Base-by-base conservation (phyloP, 1,140 invertebrate species). In the Drosophila micromelanica region DNA sequence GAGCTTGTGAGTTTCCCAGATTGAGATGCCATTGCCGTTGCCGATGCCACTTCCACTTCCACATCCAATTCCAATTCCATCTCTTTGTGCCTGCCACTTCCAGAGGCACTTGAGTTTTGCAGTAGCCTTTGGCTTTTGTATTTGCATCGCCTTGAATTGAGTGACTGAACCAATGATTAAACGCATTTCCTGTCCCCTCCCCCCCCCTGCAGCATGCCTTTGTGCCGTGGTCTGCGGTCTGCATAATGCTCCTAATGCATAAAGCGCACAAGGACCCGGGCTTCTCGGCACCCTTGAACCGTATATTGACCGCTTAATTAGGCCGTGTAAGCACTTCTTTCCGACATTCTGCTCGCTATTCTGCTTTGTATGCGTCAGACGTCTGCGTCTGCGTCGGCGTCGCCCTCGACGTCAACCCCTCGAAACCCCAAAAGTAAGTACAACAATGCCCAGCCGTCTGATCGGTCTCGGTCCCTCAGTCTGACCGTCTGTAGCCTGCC, bases 241-340 rank as follows among this genome's bases (percentile, higher is more conserved):
- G 63, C 55, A 68, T 73, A 65, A 69, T 74, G 62, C 63, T 73
- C 78, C 72, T 76, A 52, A 56, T 46, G 55, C 30, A 57, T 78
- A 38, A 60, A 75, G 56, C 76, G 49, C 73, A 73, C 42, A 75
- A 61, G 56, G 57, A 67, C 52, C 71, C 48, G 38, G 57, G 59
- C 70, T 48, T 55, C 38, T 23, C 5, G 7, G 74, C 80, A 86
- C 81, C 81, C 81, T 80, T 85, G 81, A 85, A 85, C 80, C 51
- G n/a, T 45, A 51, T 46, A 56, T 65, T 85, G 77, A 85, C 81
- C 81, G 81, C 70, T 85, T 85, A 85, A 85, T 85, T 85, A 85
- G 81, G 74, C 52, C 65, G 77, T 59, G 74, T 77, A 68, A 85
- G 80, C 71, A 74, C 73, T 85, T 80, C 74, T 76, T 80, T 77